These are phyloP conservation scores for Leptopilina syphax DNA, from an alignment of 2,888 invertebrate species.

Conservation along the genomic window DNA sequence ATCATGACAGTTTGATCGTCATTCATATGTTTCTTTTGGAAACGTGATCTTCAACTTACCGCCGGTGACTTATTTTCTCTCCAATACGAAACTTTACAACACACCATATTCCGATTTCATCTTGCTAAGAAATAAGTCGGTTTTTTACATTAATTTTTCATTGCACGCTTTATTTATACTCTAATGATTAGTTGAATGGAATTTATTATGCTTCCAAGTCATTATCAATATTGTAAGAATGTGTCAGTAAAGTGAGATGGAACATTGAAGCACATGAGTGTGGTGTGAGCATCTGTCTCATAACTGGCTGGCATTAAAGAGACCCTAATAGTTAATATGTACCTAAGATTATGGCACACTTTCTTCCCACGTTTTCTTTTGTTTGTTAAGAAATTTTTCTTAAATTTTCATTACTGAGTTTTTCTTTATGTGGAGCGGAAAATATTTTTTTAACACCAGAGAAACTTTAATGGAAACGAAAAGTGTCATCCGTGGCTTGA, in stretches of 20 bases:
- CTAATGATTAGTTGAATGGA: neutral
- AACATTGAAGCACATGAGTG: constrained; percentile 8
- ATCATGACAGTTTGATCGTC: constrained; percentile 44
- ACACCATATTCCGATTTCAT: neutral
- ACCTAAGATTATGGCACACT: constrained; percentile 34
- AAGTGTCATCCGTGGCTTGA: constrained; percentile 30
- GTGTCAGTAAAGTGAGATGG: constrained; percentile 2
- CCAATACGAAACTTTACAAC: constrained; percentile 13
- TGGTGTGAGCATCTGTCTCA: constrained; percentile 11
- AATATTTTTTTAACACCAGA: neutral
- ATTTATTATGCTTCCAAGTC: neutral
- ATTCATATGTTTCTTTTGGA: constrained; percentile 55
- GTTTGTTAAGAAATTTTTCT: neutral
- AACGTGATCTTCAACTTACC: constrained; percentile 67
- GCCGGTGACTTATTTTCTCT: constrained; percentile 70
- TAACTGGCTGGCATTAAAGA: neutral
- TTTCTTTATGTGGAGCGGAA: neutral
- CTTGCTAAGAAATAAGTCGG: neutral
- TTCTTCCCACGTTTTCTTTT: constrained; percentile 27
- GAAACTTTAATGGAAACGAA: neutral
- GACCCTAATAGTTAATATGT: neutral
- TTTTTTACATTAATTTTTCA: neutral
- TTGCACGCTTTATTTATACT: neutral
- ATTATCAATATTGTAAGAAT: constrained; percentile 1
- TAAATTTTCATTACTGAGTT: neutral